A percentile compares a stretch with the other conserved stretches of the same genome.
Evolutionary conservation across 2,888 invertebrate species (phyloP).

Genomic region (Pterobdella sp.): DNA sequence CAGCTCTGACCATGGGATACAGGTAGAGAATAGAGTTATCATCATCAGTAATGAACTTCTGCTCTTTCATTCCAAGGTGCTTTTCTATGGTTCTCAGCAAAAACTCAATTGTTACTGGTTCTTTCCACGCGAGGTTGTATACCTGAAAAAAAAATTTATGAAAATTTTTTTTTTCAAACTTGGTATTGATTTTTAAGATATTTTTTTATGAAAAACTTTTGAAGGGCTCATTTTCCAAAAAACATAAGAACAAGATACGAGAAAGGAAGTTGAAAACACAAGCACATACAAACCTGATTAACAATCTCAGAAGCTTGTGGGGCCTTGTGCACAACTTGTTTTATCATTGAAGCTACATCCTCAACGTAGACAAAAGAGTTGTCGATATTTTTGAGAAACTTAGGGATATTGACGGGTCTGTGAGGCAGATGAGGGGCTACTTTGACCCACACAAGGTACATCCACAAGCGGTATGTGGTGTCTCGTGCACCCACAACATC

Average conservation of each 20-base stretch:
- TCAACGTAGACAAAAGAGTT: conserved; percentile 52
- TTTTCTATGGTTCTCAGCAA: conserved; percentile 43
- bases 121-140: conserved; percentile 50
- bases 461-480: conserved; percentile 53
- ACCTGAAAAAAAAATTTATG: conserved; percentile 45
- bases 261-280: background rate
- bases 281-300: background rate
- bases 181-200: no score
- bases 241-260: no score
- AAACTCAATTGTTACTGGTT: conserved; percentile 45
- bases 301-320: conserved; percentile 5
- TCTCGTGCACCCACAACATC: conserved; percentile 54
- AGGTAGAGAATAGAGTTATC: conserved; percentile 40
- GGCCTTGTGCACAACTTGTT: conserved; percentile 34
- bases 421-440: conserved; percentile 40
- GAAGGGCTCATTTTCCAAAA: no score
- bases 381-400: conserved; percentile 41
- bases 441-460: conserved; percentile 53
- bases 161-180: no score
- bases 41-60: conserved; percentile 21
- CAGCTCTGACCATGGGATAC: conserved; percentile 51
- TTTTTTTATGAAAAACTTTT: no score
- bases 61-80: conserved; percentile 30
- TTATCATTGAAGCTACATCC: conserved; percentile 50
- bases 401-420: conserved; percentile 45